Base-by-base conservation (phyloP, 2,113 vertebrate species). In the Garra rufa region DNA sequence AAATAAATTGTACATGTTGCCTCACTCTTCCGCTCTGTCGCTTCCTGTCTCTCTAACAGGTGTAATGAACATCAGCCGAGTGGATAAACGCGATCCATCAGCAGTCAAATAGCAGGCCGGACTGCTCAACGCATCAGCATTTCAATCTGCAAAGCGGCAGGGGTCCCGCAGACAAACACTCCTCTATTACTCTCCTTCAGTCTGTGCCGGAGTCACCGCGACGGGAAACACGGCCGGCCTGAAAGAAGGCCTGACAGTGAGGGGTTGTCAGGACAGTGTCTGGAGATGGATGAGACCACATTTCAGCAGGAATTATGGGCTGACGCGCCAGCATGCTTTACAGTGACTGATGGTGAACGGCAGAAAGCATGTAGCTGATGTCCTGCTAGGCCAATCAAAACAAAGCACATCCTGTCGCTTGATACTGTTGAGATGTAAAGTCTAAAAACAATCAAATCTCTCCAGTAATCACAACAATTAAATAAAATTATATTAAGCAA, bases 41-140 rank as follows among this genome's bases (percentile, higher is more conserved):
- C 76, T 38, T 21, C 2, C 79, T 41, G 24, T 67, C 50, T 74
- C 76, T 81, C 34, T 43, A 78, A 76, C 30, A 52, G 41, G 50
- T 69, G 57, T 82, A 80, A 84, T 77, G 82, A 78, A 81, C 46
- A 48, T 83, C 86, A 76, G 83, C 76, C 34, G 59, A 82, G 78
- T 69, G 52, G 74, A 73, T 48, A 82, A 88, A 83, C 9, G 9
- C 78, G 48, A 87, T 88, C 88, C 85, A 84, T 85, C 85, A 75
- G 81, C 79, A 50, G 75, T 59, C 73, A 86, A 82, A 85, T 76
- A 59, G 67, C 70, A 46, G n/a, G 69, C 77, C 46, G 17, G 38
- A 63, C 38, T 34, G 81, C 61, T 81, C 50, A 43, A 74, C 85
- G 26, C 74, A 87, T 78, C 87, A 61, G 71, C 50, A 69, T 74